Conservation (phyloP, 2,797 vertebrate genomes). For the Chloroceryle amazona region DNA sequence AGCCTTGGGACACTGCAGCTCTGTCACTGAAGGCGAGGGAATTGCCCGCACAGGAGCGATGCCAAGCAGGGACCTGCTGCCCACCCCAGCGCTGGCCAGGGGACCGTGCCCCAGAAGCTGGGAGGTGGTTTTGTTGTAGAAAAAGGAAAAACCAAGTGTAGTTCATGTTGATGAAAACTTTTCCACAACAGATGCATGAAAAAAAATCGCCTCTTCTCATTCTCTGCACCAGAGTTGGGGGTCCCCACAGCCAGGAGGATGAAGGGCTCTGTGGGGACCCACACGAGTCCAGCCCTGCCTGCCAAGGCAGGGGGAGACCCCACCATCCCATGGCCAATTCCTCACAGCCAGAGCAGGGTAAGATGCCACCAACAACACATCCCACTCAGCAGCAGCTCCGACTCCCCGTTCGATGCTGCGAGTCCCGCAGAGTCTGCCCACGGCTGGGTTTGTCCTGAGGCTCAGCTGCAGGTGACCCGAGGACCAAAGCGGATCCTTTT, state of each 20-base stretch:
- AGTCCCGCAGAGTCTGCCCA: background rate
- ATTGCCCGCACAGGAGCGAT: accelerated
- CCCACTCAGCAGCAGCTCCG: background rate
- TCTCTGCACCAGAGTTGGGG: background rate
- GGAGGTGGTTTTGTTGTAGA: background rate
- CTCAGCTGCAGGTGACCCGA: background rate
- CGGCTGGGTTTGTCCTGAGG: accelerated
- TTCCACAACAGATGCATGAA: too few species aligned
- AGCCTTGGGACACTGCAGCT: accelerated
- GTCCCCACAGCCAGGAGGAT: background rate
- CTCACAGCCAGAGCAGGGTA: accelerated
- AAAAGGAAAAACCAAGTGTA: background rate
- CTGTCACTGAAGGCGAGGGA: accelerated
- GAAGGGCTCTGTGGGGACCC: background rate
- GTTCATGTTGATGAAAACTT: background rate
- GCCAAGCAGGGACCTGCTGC: background rate
- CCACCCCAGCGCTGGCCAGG: background rate
- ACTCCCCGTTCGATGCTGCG: accelerated
- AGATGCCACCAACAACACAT: background rate
- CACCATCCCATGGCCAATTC: too few species aligned
- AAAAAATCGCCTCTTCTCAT: background rate
- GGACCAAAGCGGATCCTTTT: background rate
- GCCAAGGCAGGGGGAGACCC: accelerated
- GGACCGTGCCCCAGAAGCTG: background rate
- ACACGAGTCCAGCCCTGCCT: background rate